Conservation (phyloP, 1,140 invertebrate genomes). For the Aricia agestis region DNA sequence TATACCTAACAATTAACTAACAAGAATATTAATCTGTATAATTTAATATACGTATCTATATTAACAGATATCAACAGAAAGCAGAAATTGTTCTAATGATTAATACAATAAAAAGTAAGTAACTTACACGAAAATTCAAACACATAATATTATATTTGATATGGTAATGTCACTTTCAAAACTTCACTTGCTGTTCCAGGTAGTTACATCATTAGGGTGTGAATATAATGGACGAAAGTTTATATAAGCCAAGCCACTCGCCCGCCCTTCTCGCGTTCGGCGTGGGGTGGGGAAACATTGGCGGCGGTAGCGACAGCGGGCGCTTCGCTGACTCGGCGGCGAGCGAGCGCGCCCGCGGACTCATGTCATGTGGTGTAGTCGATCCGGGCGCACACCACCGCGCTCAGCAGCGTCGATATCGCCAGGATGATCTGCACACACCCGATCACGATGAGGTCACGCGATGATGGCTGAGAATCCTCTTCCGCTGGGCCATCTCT, state of each 20-base stretch:
- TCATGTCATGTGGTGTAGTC: slow-evolving; percentile 57
- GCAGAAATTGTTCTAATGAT: not conserved
- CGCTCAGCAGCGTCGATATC: slow-evolving; percentile 51
- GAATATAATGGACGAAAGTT: slow-evolving; percentile 24
- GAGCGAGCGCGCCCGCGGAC: slow-evolving; percentile 49
- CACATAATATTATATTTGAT: not conserved
- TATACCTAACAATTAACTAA: too few species aligned
- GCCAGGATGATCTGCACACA: slow-evolving; percentile 60
- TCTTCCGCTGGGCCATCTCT: slow-evolving; percentile 45
- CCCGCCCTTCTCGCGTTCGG: slow-evolving; percentile 52
- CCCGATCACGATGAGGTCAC: slow-evolving; percentile 63
- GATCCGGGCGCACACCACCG: slow-evolving; percentile 53
- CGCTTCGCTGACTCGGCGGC: slow-evolving; percentile 57
- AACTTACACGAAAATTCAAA: not conserved
- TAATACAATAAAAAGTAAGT: not conserved
- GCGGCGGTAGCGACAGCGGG: slow-evolving; percentile 41
- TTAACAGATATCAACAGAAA: not conserved
- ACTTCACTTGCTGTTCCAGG: not conserved
- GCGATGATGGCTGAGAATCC: slow-evolving; percentile 51
- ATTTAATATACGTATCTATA: too few species aligned
- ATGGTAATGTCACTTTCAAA: not conserved
- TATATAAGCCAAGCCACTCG: slow-evolving; percentile 61
- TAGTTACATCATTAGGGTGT: not conserved
- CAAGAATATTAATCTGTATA: too few species aligned
- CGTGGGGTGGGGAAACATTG: slow-evolving; percentile 37